A percentile compares a stretch with the other conserved stretches of the same genome.
These are phyloP conservation scores for Ptychodera flava DNA, from an alignment of 35 echinoderm and acorn worm genomes.

Conservation along the genomic window DNA sequence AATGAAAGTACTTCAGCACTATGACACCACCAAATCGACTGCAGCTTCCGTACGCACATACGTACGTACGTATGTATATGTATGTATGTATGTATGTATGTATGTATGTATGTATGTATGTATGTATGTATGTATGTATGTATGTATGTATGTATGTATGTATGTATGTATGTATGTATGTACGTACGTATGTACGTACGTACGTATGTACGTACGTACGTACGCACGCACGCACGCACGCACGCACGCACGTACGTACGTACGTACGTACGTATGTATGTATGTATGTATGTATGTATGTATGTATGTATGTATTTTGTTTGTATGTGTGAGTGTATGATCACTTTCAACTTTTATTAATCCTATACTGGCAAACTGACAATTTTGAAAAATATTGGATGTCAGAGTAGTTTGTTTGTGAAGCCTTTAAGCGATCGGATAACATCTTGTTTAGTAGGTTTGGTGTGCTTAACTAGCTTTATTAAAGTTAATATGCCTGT, in stretches of 20 bases:
- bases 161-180: background rate
- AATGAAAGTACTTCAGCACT: too few relatives aligned
- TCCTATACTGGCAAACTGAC: too few relatives aligned
- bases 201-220: background rate
- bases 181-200: background rate
- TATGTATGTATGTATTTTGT: background rate
- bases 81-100: background rate
- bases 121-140: background rate
- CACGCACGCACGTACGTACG: background rate
- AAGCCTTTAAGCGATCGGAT: too few relatives aligned
- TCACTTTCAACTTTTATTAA: too few relatives aligned
- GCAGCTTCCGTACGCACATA: background rate
- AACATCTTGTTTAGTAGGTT: too few relatives aligned
- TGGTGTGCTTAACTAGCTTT: too few relatives aligned
- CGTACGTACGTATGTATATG: background rate
- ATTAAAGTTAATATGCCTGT: too few relatives aligned
- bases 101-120: conserved; percentile 2
- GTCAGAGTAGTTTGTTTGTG: too few relatives aligned
- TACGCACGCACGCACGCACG: background rate
- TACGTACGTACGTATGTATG: background rate
- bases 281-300: background rate
- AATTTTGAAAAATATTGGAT: too few relatives aligned
- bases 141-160: conserved; percentile 2
- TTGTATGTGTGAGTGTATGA: too few relatives aligned
- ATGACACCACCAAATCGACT: too few relatives aligned